Conservation (phyloP, 2,888 invertebrate species). For the Drosophila mettleri region DNA sequence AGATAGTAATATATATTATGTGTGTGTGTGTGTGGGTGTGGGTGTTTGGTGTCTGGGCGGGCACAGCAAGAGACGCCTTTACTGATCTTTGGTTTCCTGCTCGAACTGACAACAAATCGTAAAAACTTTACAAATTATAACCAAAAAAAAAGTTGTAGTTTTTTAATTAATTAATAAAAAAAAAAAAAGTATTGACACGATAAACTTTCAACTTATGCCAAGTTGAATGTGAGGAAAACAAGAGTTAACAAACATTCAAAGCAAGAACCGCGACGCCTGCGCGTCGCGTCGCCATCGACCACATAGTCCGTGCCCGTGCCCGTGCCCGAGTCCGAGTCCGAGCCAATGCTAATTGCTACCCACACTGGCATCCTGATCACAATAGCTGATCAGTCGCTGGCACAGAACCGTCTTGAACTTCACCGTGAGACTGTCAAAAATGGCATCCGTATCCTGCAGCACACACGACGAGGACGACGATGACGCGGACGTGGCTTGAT, state of each 20-base stretch:
- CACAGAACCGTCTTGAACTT: slow-evolving; percentile 85
- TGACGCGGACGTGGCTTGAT: slow-evolving; percentile 44
- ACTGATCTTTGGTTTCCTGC: slow-evolving; percentile 56
- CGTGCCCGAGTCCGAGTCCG: too few relatives aligned
- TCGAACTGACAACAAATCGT: slow-evolving; percentile 44
- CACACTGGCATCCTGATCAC: slow-evolving; percentile 60
- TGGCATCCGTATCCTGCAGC: slow-evolving; percentile 83
- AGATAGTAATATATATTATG: slow-evolving; percentile 42
- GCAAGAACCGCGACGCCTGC: slow-evolving; percentile 35
- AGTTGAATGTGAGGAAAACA: slow-evolving; percentile 25
- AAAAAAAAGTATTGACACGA: slow-evolving; percentile 29
- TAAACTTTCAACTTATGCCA: slow-evolving; percentile 46
- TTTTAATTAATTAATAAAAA: slow-evolving; percentile 12
- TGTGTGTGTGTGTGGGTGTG: slow-evolving; percentile 3
- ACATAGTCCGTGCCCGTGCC: slow-evolving; percentile 38
- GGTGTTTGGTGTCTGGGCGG: slow-evolving; percentile 18
- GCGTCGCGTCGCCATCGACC: slow-evolving; percentile 11
- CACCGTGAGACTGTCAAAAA: slow-evolving; percentile 84
- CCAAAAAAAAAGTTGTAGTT: slow-evolving; percentile 20
- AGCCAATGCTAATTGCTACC: slow-evolving; percentile 71
- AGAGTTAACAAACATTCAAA: slow-evolving; percentile 40
- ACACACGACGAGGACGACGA: slow-evolving; percentile 19
- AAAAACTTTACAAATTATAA: slow-evolving; percentile 41
- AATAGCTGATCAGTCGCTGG: slow-evolving; percentile 83
- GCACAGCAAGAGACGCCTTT: slow-evolving; percentile 25